A percentile compares a stretch with the other conserved stretches of the same genome.
Conservation (phyloP, 2,113 vertebrate species). For the Burhinus bistriatus region DNA sequence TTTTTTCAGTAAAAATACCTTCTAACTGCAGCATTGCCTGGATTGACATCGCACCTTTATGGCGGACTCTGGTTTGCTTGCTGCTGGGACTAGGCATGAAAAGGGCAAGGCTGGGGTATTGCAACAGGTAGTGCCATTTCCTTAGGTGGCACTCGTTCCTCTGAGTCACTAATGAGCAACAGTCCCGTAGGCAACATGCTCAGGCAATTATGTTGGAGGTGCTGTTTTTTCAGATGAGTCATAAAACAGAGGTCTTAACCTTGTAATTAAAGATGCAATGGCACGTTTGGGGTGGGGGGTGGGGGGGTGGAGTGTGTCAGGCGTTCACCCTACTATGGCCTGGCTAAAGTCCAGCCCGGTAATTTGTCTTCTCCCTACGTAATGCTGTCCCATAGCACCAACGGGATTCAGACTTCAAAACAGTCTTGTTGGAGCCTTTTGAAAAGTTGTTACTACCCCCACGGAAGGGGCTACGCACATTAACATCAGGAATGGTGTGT, state of each 20-base stretch:
- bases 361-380: neutral
- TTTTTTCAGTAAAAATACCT: neutral
- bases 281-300: neutral
- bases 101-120: conserved; percentile 14
- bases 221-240: conserved; percentile 56
- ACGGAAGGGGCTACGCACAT: neutral
- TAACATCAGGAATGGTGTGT: neutral
- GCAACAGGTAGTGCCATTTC: neutral
- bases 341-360: neutral
- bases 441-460: neutral
- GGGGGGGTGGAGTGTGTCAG: neutral
- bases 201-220: conserved; percentile 38
- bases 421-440: neutral
- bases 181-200: conserved; percentile 29
- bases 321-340: conserved; percentile 22
- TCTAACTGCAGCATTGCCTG: neutral
- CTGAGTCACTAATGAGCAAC: conserved; percentile 38
- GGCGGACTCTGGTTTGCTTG: neutral
- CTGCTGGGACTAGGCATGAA: neutral
- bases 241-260: conserved; percentile 63
- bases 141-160: conserved; percentile 34
- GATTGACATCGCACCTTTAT: neutral
- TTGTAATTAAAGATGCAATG: conserved; percentile 59
- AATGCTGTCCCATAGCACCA: neutral
- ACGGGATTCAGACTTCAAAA: neutral